Base-by-base conservation (phyloP, 2,113 vertebrate genomes). In the Turnix velox region DNA sequence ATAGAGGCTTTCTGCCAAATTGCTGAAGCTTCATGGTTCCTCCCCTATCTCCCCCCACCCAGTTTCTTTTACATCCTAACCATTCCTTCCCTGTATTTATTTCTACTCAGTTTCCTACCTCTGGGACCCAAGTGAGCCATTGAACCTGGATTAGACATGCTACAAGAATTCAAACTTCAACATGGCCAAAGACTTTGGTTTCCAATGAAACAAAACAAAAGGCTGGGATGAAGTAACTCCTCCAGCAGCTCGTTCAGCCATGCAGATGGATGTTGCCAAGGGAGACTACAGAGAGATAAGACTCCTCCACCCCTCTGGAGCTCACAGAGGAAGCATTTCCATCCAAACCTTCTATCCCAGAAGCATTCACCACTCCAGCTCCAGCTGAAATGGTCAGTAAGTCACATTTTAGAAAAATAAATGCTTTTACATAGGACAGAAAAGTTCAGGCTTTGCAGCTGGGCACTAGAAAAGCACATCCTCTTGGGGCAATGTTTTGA, bases 161-260 rank as follows among this genome's bases (percentile, higher is more conserved):
- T 81, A 95, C 42, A 18, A 93, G 84, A 93, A 95, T 93, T 93
- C 67, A 66, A 67, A 63, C 35, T 59, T 73, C 79, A 54, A 88
- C 84, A 80, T 28, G 48, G 89, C 92, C 92, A 96, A 96, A 96
- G 22, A 90, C 84, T 83, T 15, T 91, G 84, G 92, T 96, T 95
- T 93, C 92, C 91, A 93, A 20, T 92, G 95, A 93, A 96, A 96
- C 95, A 89, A 95, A 95, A 96, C 92, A 95, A 79, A 94, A 93
- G 67, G 39, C 68, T 63, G 39, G 48, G 51, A 55, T 66, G 81
- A 93, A 84, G 67, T 82, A 96, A 94, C 69, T 49, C 58, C 76
- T 87, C 93, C 89, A 91, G 84, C 89, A 83, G 87, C 82, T 87
- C n/a, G 5, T 91, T 59, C 49, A 84, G 94, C 80, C 91, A 18